These are phyloP conservation scores for Luidia sarsii DNA, from an alignment of 53 echinoderm and acorn worm species.

Conservation along the genomic window DNA sequence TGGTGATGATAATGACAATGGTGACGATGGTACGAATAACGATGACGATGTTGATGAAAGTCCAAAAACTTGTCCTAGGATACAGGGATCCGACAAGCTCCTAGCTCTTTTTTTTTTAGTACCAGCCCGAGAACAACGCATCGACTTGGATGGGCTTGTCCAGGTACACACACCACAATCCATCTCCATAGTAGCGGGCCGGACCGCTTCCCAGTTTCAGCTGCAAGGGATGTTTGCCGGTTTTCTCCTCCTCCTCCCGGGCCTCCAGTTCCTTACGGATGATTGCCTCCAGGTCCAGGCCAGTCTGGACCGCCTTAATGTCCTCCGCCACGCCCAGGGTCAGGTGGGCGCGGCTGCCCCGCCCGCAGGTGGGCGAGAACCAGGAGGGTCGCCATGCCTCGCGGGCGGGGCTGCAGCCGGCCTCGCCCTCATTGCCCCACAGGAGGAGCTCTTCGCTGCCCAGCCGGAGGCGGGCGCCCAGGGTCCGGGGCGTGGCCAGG, in stretches of 20 bases:
- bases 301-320: constrained; percentile 74
- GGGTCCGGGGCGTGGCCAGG: constrained; percentile 76
- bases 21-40: too few species aligned
- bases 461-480: constrained; percentile 78
- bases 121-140: constrained; percentile 67
- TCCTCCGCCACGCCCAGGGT: constrained; percentile 60
- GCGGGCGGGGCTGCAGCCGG: not conserved
- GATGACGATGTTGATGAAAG: too few species aligned
- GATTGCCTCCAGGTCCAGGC: constrained; percentile 71
- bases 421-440: constrained; percentile 44
- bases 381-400: constrained; percentile 64
- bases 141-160: constrained; percentile 37
- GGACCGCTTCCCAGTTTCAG: constrained; percentile 32
- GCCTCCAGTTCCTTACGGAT: constrained; percentile 71
- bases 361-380: constrained; percentile 83
- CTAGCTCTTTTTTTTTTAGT: too few species aligned
- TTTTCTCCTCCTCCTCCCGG: not conserved
- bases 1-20: too few species aligned
- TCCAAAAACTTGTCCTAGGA: too few species aligned
- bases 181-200: constrained; percentile 75
- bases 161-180: constrained; percentile 81
- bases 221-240: too few species aligned
- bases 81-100: too few species aligned
- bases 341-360: constrained; percentile 83
- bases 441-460: constrained; percentile 51